Conservation (phyloP, 2,888 invertebrate species). For the Willowsia nigromaculata region DNA sequence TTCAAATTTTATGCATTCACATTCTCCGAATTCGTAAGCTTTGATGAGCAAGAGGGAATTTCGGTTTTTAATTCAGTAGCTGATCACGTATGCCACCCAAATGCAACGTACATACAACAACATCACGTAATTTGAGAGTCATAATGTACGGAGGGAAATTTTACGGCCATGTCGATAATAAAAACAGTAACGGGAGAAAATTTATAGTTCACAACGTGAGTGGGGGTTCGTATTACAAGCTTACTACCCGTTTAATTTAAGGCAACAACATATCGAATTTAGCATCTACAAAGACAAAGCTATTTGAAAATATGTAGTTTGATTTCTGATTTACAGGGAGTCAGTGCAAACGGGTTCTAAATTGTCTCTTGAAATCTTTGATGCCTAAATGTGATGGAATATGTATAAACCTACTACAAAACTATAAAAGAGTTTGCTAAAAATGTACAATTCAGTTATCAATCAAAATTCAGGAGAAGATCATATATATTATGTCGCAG, state of each 20-base stretch:
- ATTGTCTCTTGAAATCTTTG: too few species aligned
- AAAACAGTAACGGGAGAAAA: constrained; percentile 11
- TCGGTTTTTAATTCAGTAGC: background rate
- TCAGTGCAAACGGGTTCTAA: background rate
- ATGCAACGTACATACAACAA: background rate
- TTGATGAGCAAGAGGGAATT: background rate
- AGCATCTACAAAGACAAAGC: too few species aligned
- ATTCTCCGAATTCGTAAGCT: background rate
- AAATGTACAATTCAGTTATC: too few species aligned
- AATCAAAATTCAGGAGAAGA: too few species aligned
- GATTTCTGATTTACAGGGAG: too few species aligned
- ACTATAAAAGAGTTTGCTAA: too few species aligned
- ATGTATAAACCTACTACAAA: too few species aligned
- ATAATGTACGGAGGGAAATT: background rate
- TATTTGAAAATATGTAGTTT: too few species aligned
- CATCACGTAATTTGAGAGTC: background rate
- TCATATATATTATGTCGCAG: too few species aligned
- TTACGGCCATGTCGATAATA: constrained; percentile 8
- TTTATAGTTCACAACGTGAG: constrained; percentile 22
- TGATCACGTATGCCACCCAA: background rate
- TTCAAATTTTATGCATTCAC: background rate
- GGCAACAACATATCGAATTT: background rate
- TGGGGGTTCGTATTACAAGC: background rate
- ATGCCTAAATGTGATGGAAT: too few species aligned
- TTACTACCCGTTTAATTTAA: background rate